These are phyloP conservation scores for Callospermophilus lateralis DNA, from an alignment of 2,113 vertebrate genomes.

Conservation along the genomic window DNA sequence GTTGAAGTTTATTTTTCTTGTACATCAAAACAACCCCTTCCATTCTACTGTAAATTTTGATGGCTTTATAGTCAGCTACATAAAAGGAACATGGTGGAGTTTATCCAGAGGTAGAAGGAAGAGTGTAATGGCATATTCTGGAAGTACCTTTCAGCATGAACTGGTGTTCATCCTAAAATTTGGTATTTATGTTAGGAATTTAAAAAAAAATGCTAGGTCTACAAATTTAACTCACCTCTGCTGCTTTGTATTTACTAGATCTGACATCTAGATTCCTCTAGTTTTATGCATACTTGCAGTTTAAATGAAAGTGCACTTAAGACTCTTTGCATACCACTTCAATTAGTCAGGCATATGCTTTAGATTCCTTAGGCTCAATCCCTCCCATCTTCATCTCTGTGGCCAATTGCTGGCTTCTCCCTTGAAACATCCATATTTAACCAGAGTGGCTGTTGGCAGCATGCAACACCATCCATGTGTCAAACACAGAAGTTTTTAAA, in stretches of 20 bases:
- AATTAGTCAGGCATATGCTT: neutral
- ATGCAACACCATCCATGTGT: conserved; percentile 82
- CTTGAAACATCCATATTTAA: conserved; percentile 75
- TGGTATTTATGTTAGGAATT: neutral
- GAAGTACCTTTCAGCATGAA: neutral
- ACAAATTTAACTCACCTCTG: neutral
- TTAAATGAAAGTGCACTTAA: neutral
- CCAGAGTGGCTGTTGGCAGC: conserved; percentile 82
- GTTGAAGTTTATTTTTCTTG: neutral
- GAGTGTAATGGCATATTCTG: neutral
- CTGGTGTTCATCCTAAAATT: neutral
- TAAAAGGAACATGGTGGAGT: neutral
- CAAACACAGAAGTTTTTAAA: conserved; percentile 86
- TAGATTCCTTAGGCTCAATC: neutral
- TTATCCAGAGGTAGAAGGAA: neutral
- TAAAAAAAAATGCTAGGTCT: neutral
- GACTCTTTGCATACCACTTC: neutral
- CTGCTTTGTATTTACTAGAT: neutral
- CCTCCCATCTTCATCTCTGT: accelerated
- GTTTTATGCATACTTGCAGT: neutral
- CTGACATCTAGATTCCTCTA: neutral
- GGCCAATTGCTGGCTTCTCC: neutral
- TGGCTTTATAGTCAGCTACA: neutral
- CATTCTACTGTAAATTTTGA: neutral
- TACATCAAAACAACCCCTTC: neutral